phyloP scores from a whole-genome alignment of 1,140 invertebrate genomes.

The Maconellicoccus hirsutus region DNA sequence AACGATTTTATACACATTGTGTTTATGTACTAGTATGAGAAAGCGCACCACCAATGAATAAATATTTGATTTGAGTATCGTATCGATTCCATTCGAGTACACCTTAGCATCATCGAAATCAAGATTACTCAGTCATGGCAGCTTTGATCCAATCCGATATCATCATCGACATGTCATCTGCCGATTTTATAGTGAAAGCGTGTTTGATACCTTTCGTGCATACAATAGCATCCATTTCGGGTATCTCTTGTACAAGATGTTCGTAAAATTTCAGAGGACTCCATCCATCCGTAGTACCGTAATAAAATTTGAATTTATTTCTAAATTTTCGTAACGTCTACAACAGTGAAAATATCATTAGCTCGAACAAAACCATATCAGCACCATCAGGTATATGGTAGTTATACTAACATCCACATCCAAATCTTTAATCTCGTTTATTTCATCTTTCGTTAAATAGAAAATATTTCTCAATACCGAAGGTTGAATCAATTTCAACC shows the following conservation, averaged over 20 bases:
- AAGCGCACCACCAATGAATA: no score
- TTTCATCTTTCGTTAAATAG: constrained; percentile 49
- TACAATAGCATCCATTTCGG: constrained; percentile 48
- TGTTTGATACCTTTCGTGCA: constrained; percentile 54
- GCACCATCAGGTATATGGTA: no score
- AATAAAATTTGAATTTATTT: constrained; percentile 57
- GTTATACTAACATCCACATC: constrained; percentile 40
- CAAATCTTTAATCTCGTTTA: constrained; percentile 44
- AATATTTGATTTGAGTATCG: no score
- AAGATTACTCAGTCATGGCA: neutral
- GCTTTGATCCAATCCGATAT: constrained; percentile 42
- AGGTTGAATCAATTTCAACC: constrained; percentile 42
- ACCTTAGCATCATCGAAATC: no score
- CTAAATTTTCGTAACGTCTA: constrained; percentile 38
- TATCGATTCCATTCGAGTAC: no score
- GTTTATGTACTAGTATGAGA: no score
- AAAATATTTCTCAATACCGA: constrained; percentile 42
- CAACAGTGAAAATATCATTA: constrained; percentile 32
- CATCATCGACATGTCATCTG: constrained; percentile 47
- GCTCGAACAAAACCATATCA: no score
- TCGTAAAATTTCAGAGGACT: constrained; percentile 52
- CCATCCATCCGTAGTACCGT: constrained; percentile 63
- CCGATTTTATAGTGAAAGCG: constrained; percentile 57
- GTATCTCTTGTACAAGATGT: constrained; percentile 45
- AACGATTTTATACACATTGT: no score